Base-by-base conservation (phyloP, 2,888 invertebrate species). In the Heptascelio sp. region DNA sequence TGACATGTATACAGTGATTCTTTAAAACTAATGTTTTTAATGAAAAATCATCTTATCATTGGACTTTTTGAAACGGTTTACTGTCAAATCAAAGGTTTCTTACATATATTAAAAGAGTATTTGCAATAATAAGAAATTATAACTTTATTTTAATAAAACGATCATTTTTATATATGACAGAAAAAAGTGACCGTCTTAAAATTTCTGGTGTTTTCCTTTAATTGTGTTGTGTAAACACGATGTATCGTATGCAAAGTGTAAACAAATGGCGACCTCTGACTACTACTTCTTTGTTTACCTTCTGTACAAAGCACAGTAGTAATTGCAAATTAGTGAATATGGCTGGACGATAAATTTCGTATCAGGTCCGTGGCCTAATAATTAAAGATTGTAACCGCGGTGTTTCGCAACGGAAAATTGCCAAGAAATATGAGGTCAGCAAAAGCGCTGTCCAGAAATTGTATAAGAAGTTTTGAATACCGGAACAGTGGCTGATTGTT, bases 401-500 rank as follows among this genome's bases (percentile, higher is more conserved):
- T 11, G 21, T 37, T 40, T 40, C 21, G 13, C 40, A 60, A 21
- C 60, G 60, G 37, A 37, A 37, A 17, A 60, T 60, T 21, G 3
- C 71, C 30, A 34, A 62, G n/a, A 80, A 80, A 23, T 80, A 57
- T 71, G 37, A 17, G 25, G 43, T 76, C 30, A 68, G 55, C 19
- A 76, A 81, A 65, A 71, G 59, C 64, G 60, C 65, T 15, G 43
- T 76, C 51, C 51, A 76, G 57, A 76, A 76, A 70, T 23, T 76
- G 53, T 71, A 65, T 59, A 72, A 81, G 46, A 76, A 76, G 43
- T 65, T 67, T 71, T 59, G n/a, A 23, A 23, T 25, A n/a, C 25
- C 46, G 26, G 37, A 17, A 70, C 70, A 40, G 70, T 70, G 17
- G 70, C 30, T 30, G 19, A 70, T 57, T 19, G 21, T 34, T 17